Evolutionary conservation across 2,113 vertebrate species (phyloP).

Genomic region (Nestor notabilis): DNA sequence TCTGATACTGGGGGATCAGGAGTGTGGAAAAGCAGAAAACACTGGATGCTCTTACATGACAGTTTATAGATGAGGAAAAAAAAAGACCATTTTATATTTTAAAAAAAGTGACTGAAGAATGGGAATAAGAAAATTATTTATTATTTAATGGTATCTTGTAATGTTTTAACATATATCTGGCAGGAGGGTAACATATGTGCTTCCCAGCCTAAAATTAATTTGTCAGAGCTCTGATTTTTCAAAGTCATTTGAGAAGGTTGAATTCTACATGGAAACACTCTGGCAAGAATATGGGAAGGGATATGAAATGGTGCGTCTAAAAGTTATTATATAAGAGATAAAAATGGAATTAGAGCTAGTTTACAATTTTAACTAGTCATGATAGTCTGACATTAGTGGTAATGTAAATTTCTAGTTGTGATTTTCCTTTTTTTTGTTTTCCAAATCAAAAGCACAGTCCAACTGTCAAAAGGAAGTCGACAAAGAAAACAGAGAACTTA

Average conservation of each 20-base stretch:
- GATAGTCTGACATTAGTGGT: not conserved
- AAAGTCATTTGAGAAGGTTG: not conserved
- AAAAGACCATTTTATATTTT: not conserved
- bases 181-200: not conserved
- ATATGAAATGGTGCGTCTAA: not conserved
- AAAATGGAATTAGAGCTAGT: not conserved
- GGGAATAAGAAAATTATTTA: not conserved
- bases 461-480: slow-evolving; percentile 37
- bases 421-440: not conserved
- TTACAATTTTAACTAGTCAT: not conserved
- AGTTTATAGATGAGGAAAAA: not conserved
- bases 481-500: slow-evolving; percentile 44
- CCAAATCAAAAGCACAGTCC: slow-evolving; percentile 55
- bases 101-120: not conserved
- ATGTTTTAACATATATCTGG: not conserved
- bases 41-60: not conserved
- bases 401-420: not conserved
- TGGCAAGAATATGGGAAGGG: not conserved
- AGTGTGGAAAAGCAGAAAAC: not conserved
- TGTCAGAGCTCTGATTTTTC: not conserved
- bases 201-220: not conserved
- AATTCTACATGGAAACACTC: not conserved
- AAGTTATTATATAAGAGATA: not conserved
- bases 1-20: not conserved
- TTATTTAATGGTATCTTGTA: not conserved